Conservation (phyloP, 2,888 invertebrate genomes). For the Balanococcus diminutus region DNA sequence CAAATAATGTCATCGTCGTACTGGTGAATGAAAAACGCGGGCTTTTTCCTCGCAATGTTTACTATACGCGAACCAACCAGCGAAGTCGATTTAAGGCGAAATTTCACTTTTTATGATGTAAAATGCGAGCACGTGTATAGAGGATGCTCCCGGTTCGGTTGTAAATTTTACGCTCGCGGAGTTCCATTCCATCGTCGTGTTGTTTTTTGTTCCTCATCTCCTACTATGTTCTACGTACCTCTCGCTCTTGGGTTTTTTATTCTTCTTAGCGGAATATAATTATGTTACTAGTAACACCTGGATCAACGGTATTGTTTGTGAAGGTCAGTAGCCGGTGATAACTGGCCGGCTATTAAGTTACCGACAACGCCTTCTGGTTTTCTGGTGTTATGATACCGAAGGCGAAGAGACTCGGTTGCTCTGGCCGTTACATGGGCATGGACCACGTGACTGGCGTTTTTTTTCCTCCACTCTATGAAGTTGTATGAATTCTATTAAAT, state of each 20-base stretch:
- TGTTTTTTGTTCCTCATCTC: background rate
- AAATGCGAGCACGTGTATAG: slow-evolving; percentile 16
- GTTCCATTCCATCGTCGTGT: too few species aligned
- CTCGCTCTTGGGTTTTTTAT: background rate
- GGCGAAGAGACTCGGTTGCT: background rate
- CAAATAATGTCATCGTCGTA: slow-evolving; percentile 23
- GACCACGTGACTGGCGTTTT: slow-evolving; percentile 17
- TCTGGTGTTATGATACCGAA: background rate
- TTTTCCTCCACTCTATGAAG: background rate
- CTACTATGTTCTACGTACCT: background rate
- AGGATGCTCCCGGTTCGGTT: slow-evolving; percentile 14
- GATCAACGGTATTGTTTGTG: slow-evolving; percentile 54
- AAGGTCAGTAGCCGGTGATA: slow-evolving; percentile 51
- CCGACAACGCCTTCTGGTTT: background rate
- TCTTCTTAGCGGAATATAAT: slow-evolving; percentile 23
- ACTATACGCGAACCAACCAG: background rate
- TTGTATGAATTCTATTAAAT: background rate
- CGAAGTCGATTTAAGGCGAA: background rate
- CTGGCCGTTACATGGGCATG: background rate
- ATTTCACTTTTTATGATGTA: slow-evolving; percentile 16
- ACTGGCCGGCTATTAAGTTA: background rate
- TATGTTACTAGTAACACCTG: slow-evolving; percentile 51
- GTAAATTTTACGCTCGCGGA: background rate
- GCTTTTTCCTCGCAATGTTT: slow-evolving; percentile 42
- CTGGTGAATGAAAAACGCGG: slow-evolving; percentile 49